Evolutionary conservation across 2,888 invertebrate species (phyloP), one percentile per base, ranked within the genome.

Genomic region (Drosophila dives): DNA sequence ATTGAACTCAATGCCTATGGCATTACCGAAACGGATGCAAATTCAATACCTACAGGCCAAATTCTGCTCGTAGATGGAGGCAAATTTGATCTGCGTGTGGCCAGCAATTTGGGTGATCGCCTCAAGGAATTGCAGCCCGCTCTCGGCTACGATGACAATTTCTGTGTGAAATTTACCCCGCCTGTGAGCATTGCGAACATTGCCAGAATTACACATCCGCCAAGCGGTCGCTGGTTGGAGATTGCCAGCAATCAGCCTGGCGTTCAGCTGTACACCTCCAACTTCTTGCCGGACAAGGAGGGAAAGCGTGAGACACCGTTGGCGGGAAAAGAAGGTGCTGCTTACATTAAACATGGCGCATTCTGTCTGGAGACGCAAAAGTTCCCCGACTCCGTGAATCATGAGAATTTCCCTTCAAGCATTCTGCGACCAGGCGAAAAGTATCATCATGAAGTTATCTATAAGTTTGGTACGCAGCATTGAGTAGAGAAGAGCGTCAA

Each of bases 361-460:
- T 95, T 98, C 89, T 98, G 98, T 90, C 93, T 98, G 61, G 98
- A 98, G 94, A 97, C 98, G 0, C 98, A 99, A 93, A 97, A 97
- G 91, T 98, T 96, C 93, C 98, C 99, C 0, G 97, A 99, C 93
- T 97, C 98, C 15, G 94, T 97, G 1, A 97, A 98, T 93, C 95
- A 97, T 92, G 96, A 96, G 81, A 95, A 96, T 83, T 98, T 97
- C 83, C 97, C 97, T 2, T 95, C 95, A 65, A 94, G 95, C 7
- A 94, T 97, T 55, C 86, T 97, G 53, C 94, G 95, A 84, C 97
- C 97, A 15, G 96, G 96, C 2, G 94, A 96, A 83, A 93, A 94
- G 2, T 97, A 97, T 90, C 92, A 94, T 29, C 97, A 97, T 85
- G 94, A 93, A 71, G 95, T 96, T 48, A 95, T 95, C 68, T 97